Evolutionary conservation across 2,888 invertebrate species (phyloP).

Genomic region (Harmothoe impar): DNA sequence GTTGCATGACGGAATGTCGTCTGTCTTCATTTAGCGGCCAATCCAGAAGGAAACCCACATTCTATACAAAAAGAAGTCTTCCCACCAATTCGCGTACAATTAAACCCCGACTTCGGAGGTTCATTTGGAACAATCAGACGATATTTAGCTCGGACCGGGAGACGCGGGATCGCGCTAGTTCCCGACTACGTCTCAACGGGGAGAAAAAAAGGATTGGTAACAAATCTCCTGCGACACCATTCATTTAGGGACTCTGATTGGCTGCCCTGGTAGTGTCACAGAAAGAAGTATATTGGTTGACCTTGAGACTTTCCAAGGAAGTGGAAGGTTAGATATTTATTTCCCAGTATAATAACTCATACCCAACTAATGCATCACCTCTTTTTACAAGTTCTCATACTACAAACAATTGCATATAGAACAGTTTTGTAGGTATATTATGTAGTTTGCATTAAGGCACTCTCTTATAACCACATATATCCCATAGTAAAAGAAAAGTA

Average conservation of each 20-base stretch:
- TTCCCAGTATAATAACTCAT: too few species aligned
- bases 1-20: conserved; percentile 40
- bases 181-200: background rate
- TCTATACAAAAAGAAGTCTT: background rate
- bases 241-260: conserved; percentile 38
- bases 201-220: background rate
- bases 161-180: background rate
- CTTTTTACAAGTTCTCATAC: too few species aligned
- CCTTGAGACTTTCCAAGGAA: too few species aligned
- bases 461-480: too few species aligned
- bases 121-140: conserved; percentile 31
- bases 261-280: conserved; percentile 48
- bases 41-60: conserved; percentile 39
- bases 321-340: too few species aligned
- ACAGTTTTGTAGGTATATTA: too few species aligned
- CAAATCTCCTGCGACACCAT: conserved; percentile 49
- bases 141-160: background rate
- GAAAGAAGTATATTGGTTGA: background rate
- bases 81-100: conserved; percentile 30
- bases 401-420: too few species aligned
- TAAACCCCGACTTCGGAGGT: background rate
- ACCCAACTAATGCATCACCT: too few species aligned
- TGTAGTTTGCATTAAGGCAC: too few species aligned
- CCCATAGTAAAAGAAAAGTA: too few species aligned
- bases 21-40: conserved; percentile 53